A percentile compares a stretch with the other conserved stretches of the same genome.
Evolutionary conservation across 1,140 invertebrate genomes (phyloP).

Genomic region (Aphelenchoides fujianensis): DNA sequence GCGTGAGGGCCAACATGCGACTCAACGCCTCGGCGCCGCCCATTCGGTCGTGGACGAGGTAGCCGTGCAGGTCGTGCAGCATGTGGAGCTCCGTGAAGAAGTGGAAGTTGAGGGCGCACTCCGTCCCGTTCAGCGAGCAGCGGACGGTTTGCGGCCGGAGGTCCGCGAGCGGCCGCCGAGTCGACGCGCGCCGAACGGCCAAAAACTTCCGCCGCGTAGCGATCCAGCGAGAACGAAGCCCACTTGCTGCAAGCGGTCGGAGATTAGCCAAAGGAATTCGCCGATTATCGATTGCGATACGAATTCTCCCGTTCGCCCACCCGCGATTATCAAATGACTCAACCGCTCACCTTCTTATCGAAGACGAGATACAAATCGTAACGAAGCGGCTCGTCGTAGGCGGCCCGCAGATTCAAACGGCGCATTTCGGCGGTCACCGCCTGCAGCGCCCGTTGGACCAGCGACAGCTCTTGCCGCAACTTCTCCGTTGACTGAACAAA

Average conservation of each 20-base stretch:
- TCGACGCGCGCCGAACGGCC: not conserved
- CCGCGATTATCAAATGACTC: not conserved
- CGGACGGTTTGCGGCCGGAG: not conserved
- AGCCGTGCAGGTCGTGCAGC: not conserved
- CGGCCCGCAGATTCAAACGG: not conserved
- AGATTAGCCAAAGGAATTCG: too few species aligned
- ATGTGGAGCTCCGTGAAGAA: constrained; percentile 1
- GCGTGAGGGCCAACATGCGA: constrained; percentile 8
- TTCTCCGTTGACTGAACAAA: constrained; percentile 3
- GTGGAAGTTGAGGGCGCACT: not conserved
- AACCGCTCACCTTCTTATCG: not conserved
- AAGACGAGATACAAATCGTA: constrained; percentile 3
- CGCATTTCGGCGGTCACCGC: not conserved
- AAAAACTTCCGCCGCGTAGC: not conserved
- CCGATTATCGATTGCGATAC: too few species aligned
- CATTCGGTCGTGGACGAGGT: not conserved
- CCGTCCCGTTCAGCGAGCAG: not conserved
- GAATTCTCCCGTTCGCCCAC: too few species aligned
- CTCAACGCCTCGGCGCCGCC: not conserved
- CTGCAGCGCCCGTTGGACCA: not conserved
- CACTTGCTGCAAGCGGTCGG: too few species aligned
- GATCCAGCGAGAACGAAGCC: too few species aligned
- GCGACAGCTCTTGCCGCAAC: not conserved
- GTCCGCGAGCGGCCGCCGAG: not conserved
- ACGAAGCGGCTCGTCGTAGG: not conserved